Conservation (phyloP, 2,797 vertebrate species). For the Rhabdophis nuchalis region DNA sequence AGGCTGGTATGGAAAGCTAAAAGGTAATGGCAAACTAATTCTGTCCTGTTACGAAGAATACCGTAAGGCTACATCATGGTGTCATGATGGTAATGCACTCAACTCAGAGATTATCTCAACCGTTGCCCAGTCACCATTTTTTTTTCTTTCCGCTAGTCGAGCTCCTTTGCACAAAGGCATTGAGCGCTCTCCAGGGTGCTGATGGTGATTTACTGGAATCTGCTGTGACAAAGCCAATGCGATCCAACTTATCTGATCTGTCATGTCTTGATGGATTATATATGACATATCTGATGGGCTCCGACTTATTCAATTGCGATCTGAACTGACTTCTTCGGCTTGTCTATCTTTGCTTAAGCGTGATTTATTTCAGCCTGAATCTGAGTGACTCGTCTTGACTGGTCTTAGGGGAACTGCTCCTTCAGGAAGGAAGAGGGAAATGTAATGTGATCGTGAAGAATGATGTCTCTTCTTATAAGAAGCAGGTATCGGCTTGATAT, state of each 20-base stretch:
- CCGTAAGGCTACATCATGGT: neutral
- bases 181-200: neutral
- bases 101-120: neutral
- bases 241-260: neutral
- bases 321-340: neutral
- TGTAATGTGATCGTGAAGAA: neutral
- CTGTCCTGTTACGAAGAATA: neutral
- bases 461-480: neutral
- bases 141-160: fast-evolving
- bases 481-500: neutral
- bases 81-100: neutral
- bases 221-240: neutral
- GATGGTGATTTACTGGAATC: neutral
- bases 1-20: neutral
- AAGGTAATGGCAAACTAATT: neutral
- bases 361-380: neutral
- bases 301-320: neutral
- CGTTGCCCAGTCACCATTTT: neutral
- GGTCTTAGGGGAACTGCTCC: neutral
- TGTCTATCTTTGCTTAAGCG: neutral
- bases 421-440: neutral
- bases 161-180: neutral
- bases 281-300: neutral
- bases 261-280: neutral
- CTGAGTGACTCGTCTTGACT: neutral